These are phyloP conservation scores for Podabrus alpinus DNA, from an alignment of 2,888 invertebrate genomes.

Conservation along the genomic window DNA sequence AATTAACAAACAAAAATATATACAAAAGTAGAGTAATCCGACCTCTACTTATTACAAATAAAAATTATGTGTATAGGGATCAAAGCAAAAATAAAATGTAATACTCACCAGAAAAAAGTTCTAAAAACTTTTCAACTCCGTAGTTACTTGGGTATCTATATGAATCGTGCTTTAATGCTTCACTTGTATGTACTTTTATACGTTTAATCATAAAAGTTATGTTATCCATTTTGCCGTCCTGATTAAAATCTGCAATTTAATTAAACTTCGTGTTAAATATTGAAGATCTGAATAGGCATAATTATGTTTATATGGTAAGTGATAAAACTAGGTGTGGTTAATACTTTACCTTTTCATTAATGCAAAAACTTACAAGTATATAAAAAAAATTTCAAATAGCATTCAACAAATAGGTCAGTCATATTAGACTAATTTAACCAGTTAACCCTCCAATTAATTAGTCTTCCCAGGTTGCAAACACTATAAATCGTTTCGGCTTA, in stretches of 20 bases:
- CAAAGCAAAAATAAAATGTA: neutral
- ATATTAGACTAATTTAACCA: no score
- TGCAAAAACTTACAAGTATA: no score
- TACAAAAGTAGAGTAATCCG: neutral
- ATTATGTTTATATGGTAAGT: no score
- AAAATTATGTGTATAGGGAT: neutral
- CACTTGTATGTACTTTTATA: constrained; percentile 89
- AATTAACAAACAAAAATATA: neutral
- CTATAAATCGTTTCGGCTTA: no score
- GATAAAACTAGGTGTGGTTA: neutral
- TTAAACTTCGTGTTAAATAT: neutral
- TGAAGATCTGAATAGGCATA: no score
- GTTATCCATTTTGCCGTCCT: constrained; percentile 88
- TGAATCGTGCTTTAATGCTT: constrained; percentile 81
- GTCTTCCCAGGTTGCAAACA: no score
- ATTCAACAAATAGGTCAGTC: no score
- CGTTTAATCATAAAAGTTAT: constrained; percentile 96
- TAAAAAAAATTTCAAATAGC: no score
- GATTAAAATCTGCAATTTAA: constrained; percentile 78
- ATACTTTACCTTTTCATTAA: no score
- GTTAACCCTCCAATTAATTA: no score
- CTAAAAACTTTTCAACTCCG: constrained; percentile 97
- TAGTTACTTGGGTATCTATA: constrained; percentile 94
- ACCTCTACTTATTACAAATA: neutral
- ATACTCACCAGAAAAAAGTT: constrained; percentile 87